phyloP scores from a whole-genome alignment of 2,797 vertebrate species.

The Enteromius mattozi region DNA sequence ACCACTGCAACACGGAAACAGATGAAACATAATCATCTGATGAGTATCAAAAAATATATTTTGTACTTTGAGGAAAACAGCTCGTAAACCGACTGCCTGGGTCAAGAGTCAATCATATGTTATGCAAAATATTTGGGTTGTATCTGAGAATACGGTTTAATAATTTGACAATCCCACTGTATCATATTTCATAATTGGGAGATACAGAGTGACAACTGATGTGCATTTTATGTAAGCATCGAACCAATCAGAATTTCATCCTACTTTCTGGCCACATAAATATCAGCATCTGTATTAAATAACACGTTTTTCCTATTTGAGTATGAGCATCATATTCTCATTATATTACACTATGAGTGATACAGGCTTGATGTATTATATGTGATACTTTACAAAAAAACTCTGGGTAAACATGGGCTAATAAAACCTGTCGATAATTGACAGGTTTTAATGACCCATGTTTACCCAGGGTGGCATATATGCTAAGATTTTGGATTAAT shows the following conservation, averaged over 20 bases:
- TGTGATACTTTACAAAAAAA: background rate
- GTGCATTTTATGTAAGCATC: background rate
- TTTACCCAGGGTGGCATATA: background rate
- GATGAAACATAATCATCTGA: background rate
- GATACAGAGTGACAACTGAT: background rate
- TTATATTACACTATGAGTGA: background rate
- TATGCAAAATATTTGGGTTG: background rate
- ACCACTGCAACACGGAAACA: constrained; percentile 19
- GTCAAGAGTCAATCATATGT: background rate
- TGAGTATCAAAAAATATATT: background rate
- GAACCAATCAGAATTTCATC: background rate
- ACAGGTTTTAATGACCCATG: too few species aligned
- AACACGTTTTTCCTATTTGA: background rate
- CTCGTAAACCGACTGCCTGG: too few species aligned
- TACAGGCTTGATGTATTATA: background rate
- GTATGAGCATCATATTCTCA: background rate
- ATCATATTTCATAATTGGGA: background rate
- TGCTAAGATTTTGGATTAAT: too few species aligned
- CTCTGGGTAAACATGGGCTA: too few species aligned
- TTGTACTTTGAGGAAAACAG: background rate
- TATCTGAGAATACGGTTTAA: background rate
- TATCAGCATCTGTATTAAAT: background rate
- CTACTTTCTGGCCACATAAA: background rate
- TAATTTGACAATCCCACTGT: background rate
- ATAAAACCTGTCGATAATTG: too few species aligned